Percentiles rank a stretch among this genome's conserved stretches.
These are phyloP conservation scores for Rhinoraja longicauda DNA, from an alignment of 2,797 vertebrate genomes.

Conservation along the genomic window DNA sequence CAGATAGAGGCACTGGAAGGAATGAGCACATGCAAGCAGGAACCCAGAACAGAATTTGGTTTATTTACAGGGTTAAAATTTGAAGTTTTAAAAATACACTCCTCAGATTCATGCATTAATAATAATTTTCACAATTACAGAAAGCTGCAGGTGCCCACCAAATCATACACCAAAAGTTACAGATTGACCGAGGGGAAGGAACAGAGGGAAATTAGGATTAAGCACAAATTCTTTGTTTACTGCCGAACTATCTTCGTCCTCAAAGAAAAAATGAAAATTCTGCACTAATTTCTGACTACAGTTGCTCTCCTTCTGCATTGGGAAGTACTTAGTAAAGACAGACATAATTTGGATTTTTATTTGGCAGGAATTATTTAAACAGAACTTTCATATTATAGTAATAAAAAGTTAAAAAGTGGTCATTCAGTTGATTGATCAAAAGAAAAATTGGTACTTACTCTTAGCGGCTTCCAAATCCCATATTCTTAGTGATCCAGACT, in stretches of 20 bases:
- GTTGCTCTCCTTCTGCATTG: not conserved
- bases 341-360: not conserved
- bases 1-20: not conserved
- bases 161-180: not conserved
- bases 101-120: not conserved
- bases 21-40: not conserved
- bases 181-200: not conserved
- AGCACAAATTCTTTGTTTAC: not conserved
- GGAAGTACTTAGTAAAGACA: not conserved
- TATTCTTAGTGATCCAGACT: conserved; percentile 86
- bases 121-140: not conserved
- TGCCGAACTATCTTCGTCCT: not conserved
- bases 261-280: not conserved
- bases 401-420: not conserved
- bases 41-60: not conserved
- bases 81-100: not conserved
- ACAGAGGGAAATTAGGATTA: not conserved
- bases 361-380: not conserved
- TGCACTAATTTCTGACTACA: too few species aligned
- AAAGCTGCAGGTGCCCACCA: not conserved
- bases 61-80: not conserved
- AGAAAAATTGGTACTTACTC: conserved; percentile 61
- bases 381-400: not conserved
- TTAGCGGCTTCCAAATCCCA: conserved; percentile 97
- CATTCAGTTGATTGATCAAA: not conserved